Conservation (phyloP, 2,888 invertebrate species). For the Andrena camellia region DNA sequence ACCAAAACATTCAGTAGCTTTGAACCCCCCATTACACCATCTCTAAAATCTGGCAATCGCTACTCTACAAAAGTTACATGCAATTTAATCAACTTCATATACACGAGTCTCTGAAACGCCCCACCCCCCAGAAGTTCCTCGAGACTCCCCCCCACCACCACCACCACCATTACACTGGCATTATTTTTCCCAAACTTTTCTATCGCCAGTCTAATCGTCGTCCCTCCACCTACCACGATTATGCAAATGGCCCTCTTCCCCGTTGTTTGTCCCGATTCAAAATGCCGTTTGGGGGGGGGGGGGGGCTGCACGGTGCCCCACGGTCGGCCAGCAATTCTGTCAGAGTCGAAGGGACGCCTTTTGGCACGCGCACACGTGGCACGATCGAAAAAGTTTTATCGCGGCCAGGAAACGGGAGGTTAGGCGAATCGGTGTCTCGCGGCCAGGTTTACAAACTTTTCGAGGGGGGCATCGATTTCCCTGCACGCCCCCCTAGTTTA, state of each 20-base stretch:
- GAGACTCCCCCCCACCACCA: neutral
- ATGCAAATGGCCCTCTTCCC: conserved; percentile 34
- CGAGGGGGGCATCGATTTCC: neutral
- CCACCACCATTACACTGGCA: neutral
- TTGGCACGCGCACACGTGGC: conserved; percentile 43
- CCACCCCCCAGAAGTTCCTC: neutral
- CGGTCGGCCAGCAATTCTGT: conserved; percentile 14
- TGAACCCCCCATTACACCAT: too few relatives aligned
- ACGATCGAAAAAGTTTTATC: conserved; percentile 50
- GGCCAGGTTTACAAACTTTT: conserved; percentile 25
- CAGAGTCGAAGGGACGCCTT: conserved; percentile 14
- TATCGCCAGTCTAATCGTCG: conserved; percentile 34
- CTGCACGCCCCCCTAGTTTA: conserved; percentile 9
- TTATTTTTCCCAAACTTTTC: conserved; percentile 28
- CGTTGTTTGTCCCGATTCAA: conserved; percentile 42
- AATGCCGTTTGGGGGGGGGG: conserved; percentile 12
- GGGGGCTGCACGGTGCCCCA: neutral
- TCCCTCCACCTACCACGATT: conserved; percentile 15
- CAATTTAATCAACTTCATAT: neutral
- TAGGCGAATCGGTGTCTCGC: neutral
- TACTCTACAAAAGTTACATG: too few relatives aligned
- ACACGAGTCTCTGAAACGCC: neutral
- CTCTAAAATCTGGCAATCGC: too few relatives aligned
- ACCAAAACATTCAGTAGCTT: too few relatives aligned
- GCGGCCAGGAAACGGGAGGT: conserved; percentile 1